Evolutionary conservation across 1,140 invertebrate genomes (phyloP).

Genomic region (Drosophila nikananu): DNA sequence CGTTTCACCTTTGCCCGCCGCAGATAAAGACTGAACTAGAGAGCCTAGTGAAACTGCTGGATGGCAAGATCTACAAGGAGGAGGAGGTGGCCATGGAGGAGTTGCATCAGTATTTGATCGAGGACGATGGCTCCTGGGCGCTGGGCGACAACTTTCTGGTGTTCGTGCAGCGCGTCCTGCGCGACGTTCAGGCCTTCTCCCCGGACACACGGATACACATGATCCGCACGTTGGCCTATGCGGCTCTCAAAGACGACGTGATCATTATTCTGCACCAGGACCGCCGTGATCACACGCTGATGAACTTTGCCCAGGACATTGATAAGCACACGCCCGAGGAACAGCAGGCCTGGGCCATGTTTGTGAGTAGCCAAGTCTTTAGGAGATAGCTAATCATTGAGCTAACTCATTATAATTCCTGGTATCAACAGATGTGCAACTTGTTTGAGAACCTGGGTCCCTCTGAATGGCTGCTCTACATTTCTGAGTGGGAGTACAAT

Average conservation of each 20-base stretch:
- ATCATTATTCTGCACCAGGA: conserved; percentile 96
- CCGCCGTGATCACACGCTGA: conserved; percentile 93
- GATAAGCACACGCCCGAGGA: conserved; percentile 92
- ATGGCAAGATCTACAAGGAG: conserved; percentile 89
- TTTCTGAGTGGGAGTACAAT: conserved; percentile 94
- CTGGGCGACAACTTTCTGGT: conserved; percentile 94
- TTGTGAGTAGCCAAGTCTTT: conserved; percentile 87
- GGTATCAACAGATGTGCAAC: conserved; percentile 91
- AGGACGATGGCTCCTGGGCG: conserved; percentile 96
- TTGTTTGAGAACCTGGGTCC: conserved; percentile 95
- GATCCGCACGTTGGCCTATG: conserved; percentile 90
- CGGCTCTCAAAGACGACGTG: conserved; percentile 95
- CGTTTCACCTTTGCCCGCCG: neutral
- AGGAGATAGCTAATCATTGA: neutral
- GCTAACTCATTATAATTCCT: neutral
- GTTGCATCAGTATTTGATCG: conserved; percentile 93
- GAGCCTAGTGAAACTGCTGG: conserved; percentile 87
- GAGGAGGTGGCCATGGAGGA: conserved; percentile 91
- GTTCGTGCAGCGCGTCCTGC: conserved; percentile 90
- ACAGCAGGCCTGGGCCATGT: conserved; percentile 91
- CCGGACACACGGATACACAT: conserved; percentile 88
- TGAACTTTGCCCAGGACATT: conserved; percentile 94
- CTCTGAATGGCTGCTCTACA: conserved; percentile 96
- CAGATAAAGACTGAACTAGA: conserved; percentile 89
- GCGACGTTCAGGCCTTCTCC: conserved; percentile 87